Evolutionary conservation across 2,888 invertebrate genomes (phyloP), one percentile per base, ranked within the genome.

Genomic region (Ormyrus pomaceus): DNA sequence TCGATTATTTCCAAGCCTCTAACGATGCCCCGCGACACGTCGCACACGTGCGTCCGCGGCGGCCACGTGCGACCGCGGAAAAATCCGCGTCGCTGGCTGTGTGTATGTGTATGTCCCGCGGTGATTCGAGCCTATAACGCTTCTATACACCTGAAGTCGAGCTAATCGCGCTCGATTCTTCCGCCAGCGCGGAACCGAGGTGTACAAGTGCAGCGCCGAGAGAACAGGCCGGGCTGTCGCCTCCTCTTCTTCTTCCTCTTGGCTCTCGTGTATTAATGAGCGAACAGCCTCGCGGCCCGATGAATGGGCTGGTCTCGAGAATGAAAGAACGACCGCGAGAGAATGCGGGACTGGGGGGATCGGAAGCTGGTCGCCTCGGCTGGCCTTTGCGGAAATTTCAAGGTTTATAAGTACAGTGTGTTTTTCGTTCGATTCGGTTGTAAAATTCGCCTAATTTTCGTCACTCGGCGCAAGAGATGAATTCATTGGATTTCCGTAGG

Each of bases 231-330:
- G 34, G 34, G 34, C 34, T 34, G 34, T 34, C 34, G 34, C 34
- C 34, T 59, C 59, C 8, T 19, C 8, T 19, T 9, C 59, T 59
- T 59, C 34, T 59, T 10, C 34, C 6, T 59, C 69, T 3, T 4
- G 34, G 34, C 34, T 34, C 34, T 34, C 34, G 34, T 55, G 68
- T 34, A 53, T 72, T 62, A 75, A 68, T 53, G 61, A 75, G 66
- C 53, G 6, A n/a, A 45, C 51, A 58, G 9, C 34, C 51, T 45
- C n/a, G 53, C 50, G 59, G 53, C 59, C 59, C 66, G 75, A 75
- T 75, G 75, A 75, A 75, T 75, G 75, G 58, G 61, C 53, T 61
- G 10, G 59, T 6, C 56, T 53, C 45, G 50, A 4, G 13, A 10
- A 19, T 9, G 70, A 69, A 45, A 55, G 53, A n/a, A 19, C 19